Conservation (phyloP, 2,888 invertebrate genomes). For the Steromphala cineraria region DNA sequence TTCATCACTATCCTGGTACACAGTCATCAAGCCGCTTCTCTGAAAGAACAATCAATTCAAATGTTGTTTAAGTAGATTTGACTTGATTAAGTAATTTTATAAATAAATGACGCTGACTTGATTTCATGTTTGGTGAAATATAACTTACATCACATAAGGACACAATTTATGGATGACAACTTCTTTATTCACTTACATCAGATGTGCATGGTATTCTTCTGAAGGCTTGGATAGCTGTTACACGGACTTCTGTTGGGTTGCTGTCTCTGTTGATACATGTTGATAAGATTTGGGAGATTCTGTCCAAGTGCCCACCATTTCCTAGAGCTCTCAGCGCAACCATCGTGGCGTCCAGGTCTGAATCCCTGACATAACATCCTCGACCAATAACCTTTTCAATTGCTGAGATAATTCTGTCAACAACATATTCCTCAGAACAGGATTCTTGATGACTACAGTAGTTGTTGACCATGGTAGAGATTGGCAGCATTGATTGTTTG, state of each 20-base stretch:
- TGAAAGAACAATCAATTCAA: constrained; percentile 32
- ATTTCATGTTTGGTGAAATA: constrained; percentile 66
- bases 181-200: no score
- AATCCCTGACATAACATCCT: constrained; percentile 50
- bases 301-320: constrained; percentile 87
- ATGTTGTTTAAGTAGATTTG: constrained; percentile 73
- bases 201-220: constrained; percentile 82
- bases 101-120: constrained; percentile 53
- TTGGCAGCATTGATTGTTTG: constrained; percentile 81
- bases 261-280: constrained; percentile 76
- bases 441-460: constrained; percentile 79
- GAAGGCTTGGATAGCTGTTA: constrained; percentile 89
- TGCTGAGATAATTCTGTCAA: constrained; percentile 68
- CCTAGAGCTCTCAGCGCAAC: constrained; percentile 90
- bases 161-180: no score
- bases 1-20: constrained; percentile 83
- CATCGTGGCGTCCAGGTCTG: constrained; percentile 75
- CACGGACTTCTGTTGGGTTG: constrained; percentile 83
- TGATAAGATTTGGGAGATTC: constrained; percentile 50
- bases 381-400: constrained; percentile 49
- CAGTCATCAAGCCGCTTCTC: constrained; percentile 76
- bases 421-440: constrained; percentile 70
- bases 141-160: no score
- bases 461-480: constrained; percentile 83
- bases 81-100: constrained; percentile 62